Evolutionary conservation across 2,797 vertebrate species (phyloP), one percentile per base, ranked within the genome.

Genomic region (Ceyx erithaca): DNA sequence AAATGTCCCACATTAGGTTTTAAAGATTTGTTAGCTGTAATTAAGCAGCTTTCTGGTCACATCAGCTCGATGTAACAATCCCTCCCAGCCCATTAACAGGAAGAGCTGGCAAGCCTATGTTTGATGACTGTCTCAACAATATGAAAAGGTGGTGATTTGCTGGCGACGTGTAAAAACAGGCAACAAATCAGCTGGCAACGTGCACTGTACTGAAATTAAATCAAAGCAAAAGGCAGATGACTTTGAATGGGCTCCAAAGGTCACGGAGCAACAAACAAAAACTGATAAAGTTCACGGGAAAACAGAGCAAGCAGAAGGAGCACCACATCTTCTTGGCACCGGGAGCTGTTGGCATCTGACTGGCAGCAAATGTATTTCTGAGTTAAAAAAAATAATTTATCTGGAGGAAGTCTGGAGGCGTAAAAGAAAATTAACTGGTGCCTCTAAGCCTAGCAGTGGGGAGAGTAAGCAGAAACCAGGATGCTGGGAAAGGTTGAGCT

Each of bases 101-200:
- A 87, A 51, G 89, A 80, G 79, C 67, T 87, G 90, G 91, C 94
- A 95, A 88, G 91, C 73, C 49, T 49, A 25, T 40, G 61, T 92
- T 92, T 91, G 93, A 95, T 90, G 93, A 91, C 81, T 96, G 91
- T 85, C 92, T 91, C 92, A 97, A 96, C 94, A 95, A 92, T 90
- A 89, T 30, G 86, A 94, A 89, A 82, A 92, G 89, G 94, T 90
- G 84, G 90, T 95, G 93, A 96, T 95, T 96, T 92, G 72, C 66
- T 85, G 79, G 90, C 4, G 1, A 94, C 70, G 76, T 92, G 78
- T 76, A 77, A 85, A 91, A 84, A 14, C 40, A 87, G 95, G 82
- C 92, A 90, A 40, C 64, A 79, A 79, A 93, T 89, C 84, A 85
- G 17, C 68, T 80, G 66, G 83, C 72, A 88, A 28, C 51, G 14